Base-by-base conservation (phyloP, 2,113 vertebrate species). In the Corapipo altera region DNA sequence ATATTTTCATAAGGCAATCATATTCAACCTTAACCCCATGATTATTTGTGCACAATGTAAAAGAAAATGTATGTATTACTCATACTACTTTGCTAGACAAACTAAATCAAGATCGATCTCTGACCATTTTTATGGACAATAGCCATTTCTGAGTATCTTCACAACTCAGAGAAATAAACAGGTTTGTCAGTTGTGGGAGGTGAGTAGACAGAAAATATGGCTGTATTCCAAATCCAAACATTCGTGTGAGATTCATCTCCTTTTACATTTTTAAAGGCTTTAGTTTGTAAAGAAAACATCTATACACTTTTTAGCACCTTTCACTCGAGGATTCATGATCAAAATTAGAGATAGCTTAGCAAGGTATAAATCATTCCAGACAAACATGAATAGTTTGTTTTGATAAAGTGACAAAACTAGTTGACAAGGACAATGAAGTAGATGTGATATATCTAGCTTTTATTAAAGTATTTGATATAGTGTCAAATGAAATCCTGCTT, bases 401-500 rank as follows among this genome's bases (percentile, higher is more conserved):
- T 92, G 84, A 69, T 95, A 83, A 85, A 90, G 52, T 75, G 85
- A 88, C 30, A 55, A 92, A 94, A 89, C 9, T 17, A 66, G 61
- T 57, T 96, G 88, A 86, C 48, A 72, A 93, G 59, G 55, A 46
- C 48, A 76, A 89, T 52, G 30, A 80, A 92, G 57, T 89, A 84
- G 46, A 91, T 81, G 32, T 41, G 44, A 51, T 80, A 24, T 89
- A 93, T 80, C 76, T 64, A 85, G 54, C 8, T 90, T 88, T 85
- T 89, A 93, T 86, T 93, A 96, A 89, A 94, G 9, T 32, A 54
- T 91, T 95, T 92, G 37, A 91, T 92, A 96, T 51, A 96, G 57
- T 81, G 67, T 93, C 84, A 96, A 85, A 94, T 24, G 8, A 91
- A 96, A 95, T 96, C 86, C 59, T 90, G 44, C 88, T 88, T 48